Conservation (phyloP, 37 sponge, comb jelly and placozoan genomes). For the Chondrosia reniformis region DNA sequence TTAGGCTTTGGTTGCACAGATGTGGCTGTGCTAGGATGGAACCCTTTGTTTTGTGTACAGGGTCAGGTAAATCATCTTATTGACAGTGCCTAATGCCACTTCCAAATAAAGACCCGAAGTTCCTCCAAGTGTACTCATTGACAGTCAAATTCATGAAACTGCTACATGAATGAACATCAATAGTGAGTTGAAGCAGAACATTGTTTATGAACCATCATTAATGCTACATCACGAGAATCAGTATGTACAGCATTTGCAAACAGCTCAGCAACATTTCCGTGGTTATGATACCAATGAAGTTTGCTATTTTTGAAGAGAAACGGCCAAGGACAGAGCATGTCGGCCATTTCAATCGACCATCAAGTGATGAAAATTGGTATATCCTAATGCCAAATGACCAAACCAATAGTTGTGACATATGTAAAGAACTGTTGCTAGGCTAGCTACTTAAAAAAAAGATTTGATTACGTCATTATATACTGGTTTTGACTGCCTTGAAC, state of each 20-base stretch:
- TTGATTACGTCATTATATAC: no score
- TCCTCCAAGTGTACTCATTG: constrained; percentile 27
- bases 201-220: neutral
- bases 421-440: no score
- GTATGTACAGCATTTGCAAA: neutral
- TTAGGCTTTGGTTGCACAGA: constrained; percentile 29
- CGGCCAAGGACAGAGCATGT: constrained; percentile 25
- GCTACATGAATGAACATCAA: neutral
- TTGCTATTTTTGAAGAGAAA: constrained; percentile 34
- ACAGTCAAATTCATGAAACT: neutral
- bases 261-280: neutral
- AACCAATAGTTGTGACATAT: constrained; percentile 2
- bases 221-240: constrained; percentile 4
- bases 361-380: constrained; percentile 26
- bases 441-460: no score
- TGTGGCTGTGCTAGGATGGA: constrained; percentile 19
- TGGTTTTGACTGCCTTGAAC: no score
- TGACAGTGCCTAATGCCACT: constrained; percentile 35
- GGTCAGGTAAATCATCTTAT: constrained; percentile 43
- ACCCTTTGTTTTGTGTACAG: constrained; percentile 43
- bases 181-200: constrained; percentile 5
- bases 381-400: constrained; percentile 19
- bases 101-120: constrained; percentile 29
- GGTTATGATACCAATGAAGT: neutral
- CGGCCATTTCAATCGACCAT: constrained; percentile 4